Evolutionary conservation across 2,888 invertebrate genomes (phyloP), one percentile per base, ranked within the genome.

Genomic region (Prenolepis imparis): DNA sequence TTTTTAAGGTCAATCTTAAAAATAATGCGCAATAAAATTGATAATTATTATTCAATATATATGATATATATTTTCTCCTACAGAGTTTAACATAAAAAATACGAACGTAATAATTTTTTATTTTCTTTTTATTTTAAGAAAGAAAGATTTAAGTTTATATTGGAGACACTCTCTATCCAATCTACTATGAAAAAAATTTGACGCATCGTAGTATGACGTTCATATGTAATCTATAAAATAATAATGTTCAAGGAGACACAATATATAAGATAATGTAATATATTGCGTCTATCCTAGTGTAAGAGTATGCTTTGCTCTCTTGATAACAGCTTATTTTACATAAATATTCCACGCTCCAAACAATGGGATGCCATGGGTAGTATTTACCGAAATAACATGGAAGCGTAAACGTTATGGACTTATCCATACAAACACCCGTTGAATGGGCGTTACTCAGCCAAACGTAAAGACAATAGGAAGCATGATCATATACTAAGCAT

Each of bases 341-440:
- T 84, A 86, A 86, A 85, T 88, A 84, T 86, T 82, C 67, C 63
- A 74, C 82, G 75, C 80, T 48, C 32, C 55, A 83, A 75, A 83
- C 86, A 83, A 84, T 85, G 11, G 83, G 52, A 84, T 44, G 78
- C 44, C 21, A 68, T 83, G 57, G 78, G 78, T 61, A 57, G 81
- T 85, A 70, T 87, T 86, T 82, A 84, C 39, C 68, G 72, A 84
- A 84, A 85, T 85, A 84, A 80, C 72, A 63, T 72, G 59, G 82
- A 75, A 83, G 68, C 80, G 61, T 15, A 66, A 85, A 61, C 68
- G 63, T 85, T 85, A 61, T 57, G 67, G 74, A 78, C 57, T 68
- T 70, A 21, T 82, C 66, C 75, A 63, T 84, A 70, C 61, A 83
- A 84, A 84, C 83, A 81, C 70, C 68, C 80, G 48, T 66, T 66